These are phyloP conservation scores for Mystacides longicornis DNA, from an alignment of 2,888 invertebrate genomes.

Conservation along the genomic window DNA sequence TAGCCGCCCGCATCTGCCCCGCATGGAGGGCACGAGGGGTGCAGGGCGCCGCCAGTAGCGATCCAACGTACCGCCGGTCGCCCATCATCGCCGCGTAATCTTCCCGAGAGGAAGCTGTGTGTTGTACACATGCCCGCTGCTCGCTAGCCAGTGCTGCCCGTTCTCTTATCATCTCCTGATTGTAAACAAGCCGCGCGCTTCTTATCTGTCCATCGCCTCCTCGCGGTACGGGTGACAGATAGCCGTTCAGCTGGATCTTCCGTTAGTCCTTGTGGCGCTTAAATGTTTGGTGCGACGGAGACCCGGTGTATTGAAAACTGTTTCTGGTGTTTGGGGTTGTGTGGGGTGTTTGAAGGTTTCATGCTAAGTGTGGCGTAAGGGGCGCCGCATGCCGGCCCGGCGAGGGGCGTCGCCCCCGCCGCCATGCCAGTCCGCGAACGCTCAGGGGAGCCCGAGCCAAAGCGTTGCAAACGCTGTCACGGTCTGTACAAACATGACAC, in stretches of 20 bases:
- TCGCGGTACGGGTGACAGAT: no score
- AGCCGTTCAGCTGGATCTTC: no score
- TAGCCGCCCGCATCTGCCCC: constrained; percentile 13
- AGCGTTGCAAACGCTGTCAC: constrained; percentile 90
- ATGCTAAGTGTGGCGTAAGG: constrained; percentile 2
- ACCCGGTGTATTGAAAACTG: not conserved
- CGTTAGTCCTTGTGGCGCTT: no score
- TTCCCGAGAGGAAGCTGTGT: constrained; percentile 1
- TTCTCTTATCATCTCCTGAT: not conserved
- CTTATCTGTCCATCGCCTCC: not conserved
- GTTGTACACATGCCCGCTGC: not conserved
- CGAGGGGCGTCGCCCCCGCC: constrained; percentile 36
- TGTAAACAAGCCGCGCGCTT: not conserved
- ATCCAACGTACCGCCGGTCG: constrained; percentile 39
- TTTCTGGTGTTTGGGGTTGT: not conserved
- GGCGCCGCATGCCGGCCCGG: constrained; percentile 15
- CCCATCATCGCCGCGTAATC: constrained; percentile 8
- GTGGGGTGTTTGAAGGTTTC: constrained; percentile 5
- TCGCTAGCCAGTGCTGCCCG: not conserved
- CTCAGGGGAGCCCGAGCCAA: constrained; percentile 65
- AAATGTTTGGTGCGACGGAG: not conserved
- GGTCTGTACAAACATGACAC: constrained; percentile 47
- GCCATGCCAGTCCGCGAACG: constrained; percentile 53
- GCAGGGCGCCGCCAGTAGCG: constrained; percentile 44
- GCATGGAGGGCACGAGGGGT: constrained; percentile 8